Evolutionary conservation across 2,888 invertebrate species (phyloP).

Genomic region (Acrobasis suavella): DNA sequence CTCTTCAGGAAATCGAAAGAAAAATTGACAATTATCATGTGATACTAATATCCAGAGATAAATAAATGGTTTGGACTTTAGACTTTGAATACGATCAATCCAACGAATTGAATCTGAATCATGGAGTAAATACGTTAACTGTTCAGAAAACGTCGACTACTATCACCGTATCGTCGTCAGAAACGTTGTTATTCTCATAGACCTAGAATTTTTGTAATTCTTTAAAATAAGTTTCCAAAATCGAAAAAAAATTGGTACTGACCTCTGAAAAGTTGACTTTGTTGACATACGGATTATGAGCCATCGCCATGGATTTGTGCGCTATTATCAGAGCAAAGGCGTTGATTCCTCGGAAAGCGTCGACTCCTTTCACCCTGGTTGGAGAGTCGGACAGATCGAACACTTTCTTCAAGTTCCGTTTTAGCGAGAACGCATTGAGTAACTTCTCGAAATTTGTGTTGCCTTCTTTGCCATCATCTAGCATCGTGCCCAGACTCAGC

Average conservation of each 20-base stretch:
- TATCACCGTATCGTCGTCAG: too few relatives aligned
- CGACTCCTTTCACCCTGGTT: slow-evolving; percentile 72
- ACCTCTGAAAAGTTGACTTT: slow-evolving; percentile 80
- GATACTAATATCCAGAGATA: too few relatives aligned
- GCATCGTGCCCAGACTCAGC: slow-evolving; percentile 65
- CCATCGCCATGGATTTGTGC: slow-evolving; percentile 83
- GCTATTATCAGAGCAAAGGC: slow-evolving; percentile 79
- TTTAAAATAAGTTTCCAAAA: too few relatives aligned
- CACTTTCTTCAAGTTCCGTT: slow-evolving; percentile 70
- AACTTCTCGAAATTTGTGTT: slow-evolving; percentile 73
- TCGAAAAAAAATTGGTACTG: slow-evolving; percentile 36
- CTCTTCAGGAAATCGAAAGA: too few relatives aligned
- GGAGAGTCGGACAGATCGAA: slow-evolving; percentile 65
- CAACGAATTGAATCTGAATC: too few relatives aligned
- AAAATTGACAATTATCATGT: too few relatives aligned
- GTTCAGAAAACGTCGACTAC: too few relatives aligned
- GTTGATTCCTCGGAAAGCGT: slow-evolving; percentile 80
- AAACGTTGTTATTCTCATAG: too few relatives aligned
- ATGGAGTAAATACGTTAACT: too few relatives aligned
- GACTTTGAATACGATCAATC: too few relatives aligned
- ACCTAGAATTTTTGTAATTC: too few relatives aligned
- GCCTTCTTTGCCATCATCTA: slow-evolving; percentile 72
- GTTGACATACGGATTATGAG: slow-evolving; percentile 82
- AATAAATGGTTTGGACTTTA: too few relatives aligned
- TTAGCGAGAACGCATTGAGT: slow-evolving; percentile 77